phyloP scores from a whole-genome alignment of 2,797 vertebrate species.

The Falco peregrinus region DNA sequence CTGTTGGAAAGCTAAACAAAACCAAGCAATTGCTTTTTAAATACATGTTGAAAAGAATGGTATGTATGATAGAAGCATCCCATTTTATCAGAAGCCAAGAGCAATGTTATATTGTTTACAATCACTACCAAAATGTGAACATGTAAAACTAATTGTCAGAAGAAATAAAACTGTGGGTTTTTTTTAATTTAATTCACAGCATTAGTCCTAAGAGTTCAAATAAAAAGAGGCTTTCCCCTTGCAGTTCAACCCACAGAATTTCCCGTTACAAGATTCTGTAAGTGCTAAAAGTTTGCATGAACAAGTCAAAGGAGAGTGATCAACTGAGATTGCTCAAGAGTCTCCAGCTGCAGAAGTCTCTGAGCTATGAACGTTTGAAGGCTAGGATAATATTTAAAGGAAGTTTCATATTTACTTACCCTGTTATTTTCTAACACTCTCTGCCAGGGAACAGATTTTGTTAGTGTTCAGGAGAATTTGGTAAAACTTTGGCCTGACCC shows the following conservation, averaged over 20 bases:
- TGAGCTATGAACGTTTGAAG: not conserved
- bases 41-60: not conserved
- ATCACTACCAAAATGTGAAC: not conserved
- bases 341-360: not conserved
- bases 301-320: not conserved
- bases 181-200: not conserved
- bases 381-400: not conserved
- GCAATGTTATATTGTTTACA: not conserved
- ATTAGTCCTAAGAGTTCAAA: not conserved
- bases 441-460: not conserved
- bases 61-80: not conserved
- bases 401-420: constrained; percentile 2
- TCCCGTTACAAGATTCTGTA: not conserved
- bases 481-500: not conserved
- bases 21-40: not conserved
- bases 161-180: not conserved
- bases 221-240: not conserved
- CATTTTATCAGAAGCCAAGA: not conserved
- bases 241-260: not conserved
- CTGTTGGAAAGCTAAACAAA: constrained; percentile 2
- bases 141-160: not conserved
- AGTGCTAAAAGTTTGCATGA: not conserved
- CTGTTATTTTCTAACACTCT: not conserved
- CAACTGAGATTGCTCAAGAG: not conserved
- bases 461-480: not conserved